Evolutionary conservation across 1,140 invertebrate species (phyloP).

Genomic region (Atta cephalotes): DNA sequence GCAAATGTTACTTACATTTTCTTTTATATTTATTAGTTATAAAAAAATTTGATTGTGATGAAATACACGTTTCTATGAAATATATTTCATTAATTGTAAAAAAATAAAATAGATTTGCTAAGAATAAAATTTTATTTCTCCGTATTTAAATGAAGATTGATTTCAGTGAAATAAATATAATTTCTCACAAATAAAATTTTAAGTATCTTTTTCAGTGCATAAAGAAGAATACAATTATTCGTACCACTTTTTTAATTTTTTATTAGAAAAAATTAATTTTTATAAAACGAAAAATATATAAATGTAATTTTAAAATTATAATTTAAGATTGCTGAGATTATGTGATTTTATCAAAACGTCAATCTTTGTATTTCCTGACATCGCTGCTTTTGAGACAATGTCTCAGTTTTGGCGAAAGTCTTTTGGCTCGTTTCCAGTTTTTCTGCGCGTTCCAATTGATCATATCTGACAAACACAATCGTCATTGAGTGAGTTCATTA

Average conservation of each 20-base stretch:
- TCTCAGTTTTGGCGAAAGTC: constrained; percentile 12
- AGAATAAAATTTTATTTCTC: no score
- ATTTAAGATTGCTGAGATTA: background rate
- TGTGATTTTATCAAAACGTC: constrained; percentile 4
- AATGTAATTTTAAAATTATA: background rate
- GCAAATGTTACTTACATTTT: no score
- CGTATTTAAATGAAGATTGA: no score
- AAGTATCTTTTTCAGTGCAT: background rate
- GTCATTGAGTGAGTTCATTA: constrained; percentile 45
- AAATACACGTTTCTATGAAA: no score
- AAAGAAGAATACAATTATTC: background rate
- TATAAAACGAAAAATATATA: no score
- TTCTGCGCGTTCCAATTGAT: constrained; percentile 24
- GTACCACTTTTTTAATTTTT: background rate
- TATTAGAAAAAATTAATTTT: background rate
- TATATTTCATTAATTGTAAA: no score
- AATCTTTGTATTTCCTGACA: background rate
- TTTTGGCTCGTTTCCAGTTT: constrained; percentile 38
- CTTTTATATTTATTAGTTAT: no score
- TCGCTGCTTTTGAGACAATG: constrained; percentile 2
- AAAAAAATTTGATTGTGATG: no score
- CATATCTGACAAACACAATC: constrained; percentile 35
- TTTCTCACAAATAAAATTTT: no score
- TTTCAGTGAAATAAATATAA: no score
- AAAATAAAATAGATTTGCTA: no score